Conservation (phyloP, 2,113 vertebrate species). For the Amblyopsis rosae region DNA sequence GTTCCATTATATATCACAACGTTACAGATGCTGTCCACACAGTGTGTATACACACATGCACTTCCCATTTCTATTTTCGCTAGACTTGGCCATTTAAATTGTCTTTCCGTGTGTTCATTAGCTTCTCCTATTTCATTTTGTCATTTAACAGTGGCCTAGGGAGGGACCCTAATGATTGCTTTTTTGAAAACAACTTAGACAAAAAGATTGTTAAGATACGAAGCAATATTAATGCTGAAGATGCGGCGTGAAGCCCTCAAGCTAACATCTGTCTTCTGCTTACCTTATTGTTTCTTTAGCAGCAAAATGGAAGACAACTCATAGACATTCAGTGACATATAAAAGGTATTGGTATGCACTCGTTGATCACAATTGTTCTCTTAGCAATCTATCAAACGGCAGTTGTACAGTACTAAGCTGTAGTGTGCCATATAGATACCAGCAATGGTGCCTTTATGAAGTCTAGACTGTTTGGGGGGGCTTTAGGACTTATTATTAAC, state of each 20-base stretch:
- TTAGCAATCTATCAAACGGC: too few relatives aligned
- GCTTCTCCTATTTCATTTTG: conserved; percentile 27
- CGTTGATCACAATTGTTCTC: conserved; percentile 7
- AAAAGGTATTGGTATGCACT: conserved; percentile 12
- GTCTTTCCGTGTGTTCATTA: conserved; percentile 11
- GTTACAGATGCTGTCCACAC: background rate
- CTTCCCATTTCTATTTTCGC: conserved; percentile 11
- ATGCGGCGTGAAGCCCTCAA: conserved; percentile 33
- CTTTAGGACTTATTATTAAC: conserved; percentile 39
- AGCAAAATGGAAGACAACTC: background rate
- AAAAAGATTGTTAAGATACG: conserved; percentile 38
- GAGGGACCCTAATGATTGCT: conserved; percentile 32
- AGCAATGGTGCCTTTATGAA: conserved; percentile 18
- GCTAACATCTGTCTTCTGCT: conserved; percentile 36
- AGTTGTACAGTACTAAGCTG: too few relatives aligned
- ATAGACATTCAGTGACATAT: background rate
- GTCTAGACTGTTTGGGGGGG: conserved; percentile 2
- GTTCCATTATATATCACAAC: background rate
- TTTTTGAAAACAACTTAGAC: conserved; percentile 38
- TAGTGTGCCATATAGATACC: conserved; percentile 33
- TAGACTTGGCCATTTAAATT: conserved; percentile 4
- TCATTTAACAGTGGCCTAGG: conserved; percentile 44
- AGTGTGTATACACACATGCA: background rate
- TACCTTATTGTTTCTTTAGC: conserved; percentile 12
- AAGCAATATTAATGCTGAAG: conserved; percentile 19